These are phyloP conservation scores for Popillia japonica DNA, from an alignment of 1,140 invertebrate genomes.

Conservation along the genomic window DNA sequence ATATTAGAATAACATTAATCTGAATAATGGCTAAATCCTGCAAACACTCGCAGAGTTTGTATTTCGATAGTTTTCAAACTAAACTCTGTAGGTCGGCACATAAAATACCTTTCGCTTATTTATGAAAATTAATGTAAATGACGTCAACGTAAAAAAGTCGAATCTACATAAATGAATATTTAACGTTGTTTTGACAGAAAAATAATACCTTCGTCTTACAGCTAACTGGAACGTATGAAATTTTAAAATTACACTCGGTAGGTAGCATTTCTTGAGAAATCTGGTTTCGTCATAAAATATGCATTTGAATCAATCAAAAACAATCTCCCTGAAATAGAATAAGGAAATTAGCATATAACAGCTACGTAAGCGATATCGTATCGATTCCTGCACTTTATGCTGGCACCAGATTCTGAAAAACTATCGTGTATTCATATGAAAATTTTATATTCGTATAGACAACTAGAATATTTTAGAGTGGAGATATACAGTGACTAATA, in stretches of 20 bases:
- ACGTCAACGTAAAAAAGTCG: not conserved
- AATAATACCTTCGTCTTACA: not conserved
- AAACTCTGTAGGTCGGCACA: not conserved
- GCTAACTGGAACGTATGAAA: not conserved
- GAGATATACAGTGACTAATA: too few relatives aligned
- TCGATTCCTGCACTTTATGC: too few relatives aligned
- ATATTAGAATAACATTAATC: not conserved
- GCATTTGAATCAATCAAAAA: too few relatives aligned
- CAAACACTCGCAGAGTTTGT: not conserved
- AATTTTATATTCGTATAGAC: too few relatives aligned
- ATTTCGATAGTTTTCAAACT: not conserved
- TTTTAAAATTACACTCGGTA: not conserved
- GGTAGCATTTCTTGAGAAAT: too few relatives aligned
- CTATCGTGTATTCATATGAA: too few relatives aligned
- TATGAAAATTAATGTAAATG: conserved; percentile 16
- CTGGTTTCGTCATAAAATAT: too few relatives aligned
- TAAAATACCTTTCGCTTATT: not conserved
- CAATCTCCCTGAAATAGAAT: too few relatives aligned
- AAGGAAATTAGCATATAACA: too few relatives aligned
- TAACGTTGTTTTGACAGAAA: conserved; percentile 1
- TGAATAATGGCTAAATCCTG: not conserved
- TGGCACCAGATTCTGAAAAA: too few relatives aligned
- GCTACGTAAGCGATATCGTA: too few relatives aligned
- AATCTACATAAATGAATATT: conserved; percentile 19
- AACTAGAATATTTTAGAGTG: too few relatives aligned